Evolutionary conservation across 2,797 vertebrate species (phyloP).

Genomic region (Anguilla marmorata): DNA sequence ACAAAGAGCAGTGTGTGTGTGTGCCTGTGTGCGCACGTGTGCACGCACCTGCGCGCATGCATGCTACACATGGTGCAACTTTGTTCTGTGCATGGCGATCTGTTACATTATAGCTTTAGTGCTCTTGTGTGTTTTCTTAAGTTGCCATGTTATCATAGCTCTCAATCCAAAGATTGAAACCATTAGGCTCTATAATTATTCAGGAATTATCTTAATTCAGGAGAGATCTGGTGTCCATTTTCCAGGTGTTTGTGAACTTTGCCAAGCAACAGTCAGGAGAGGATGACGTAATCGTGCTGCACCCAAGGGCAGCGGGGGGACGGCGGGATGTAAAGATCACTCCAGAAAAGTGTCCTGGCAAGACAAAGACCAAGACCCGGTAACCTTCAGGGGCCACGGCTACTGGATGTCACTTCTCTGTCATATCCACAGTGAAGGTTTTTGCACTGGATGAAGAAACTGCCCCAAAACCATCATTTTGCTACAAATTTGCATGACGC

Average conservation of each 20-base stretch:
- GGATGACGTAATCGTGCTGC: slow-evolving; percentile 71
- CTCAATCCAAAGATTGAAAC: not conserved
- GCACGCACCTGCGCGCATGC: not conserved
- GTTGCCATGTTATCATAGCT: not conserved
- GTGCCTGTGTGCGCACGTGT: not conserved
- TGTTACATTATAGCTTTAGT: not conserved
- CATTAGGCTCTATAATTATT: not conserved
- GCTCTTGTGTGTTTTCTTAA: not conserved
- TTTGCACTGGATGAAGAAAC: not conserved
- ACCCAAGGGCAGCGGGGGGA: slow-evolving; percentile 72
- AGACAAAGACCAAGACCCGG: slow-evolving; percentile 29
- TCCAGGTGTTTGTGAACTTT: slow-evolving; percentile 96
- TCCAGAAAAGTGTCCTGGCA: slow-evolving; percentile 59
- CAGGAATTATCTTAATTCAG: not conserved
- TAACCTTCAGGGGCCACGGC: not conserved
- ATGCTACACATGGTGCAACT: not conserved
- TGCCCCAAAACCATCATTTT: not conserved
- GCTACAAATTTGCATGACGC: not conserved
- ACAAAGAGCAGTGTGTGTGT: not conserved
- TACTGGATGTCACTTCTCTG: not conserved
- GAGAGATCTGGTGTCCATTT: slow-evolving; percentile 25
- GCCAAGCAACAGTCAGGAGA: slow-evolving; percentile 89
- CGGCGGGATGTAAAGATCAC: slow-evolving; percentile 79
- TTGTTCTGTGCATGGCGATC: not conserved
- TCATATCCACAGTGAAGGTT: not conserved